Evolutionary conservation across 2,888 invertebrate genomes (phyloP).

Genomic region (Elegia similella): DNA sequence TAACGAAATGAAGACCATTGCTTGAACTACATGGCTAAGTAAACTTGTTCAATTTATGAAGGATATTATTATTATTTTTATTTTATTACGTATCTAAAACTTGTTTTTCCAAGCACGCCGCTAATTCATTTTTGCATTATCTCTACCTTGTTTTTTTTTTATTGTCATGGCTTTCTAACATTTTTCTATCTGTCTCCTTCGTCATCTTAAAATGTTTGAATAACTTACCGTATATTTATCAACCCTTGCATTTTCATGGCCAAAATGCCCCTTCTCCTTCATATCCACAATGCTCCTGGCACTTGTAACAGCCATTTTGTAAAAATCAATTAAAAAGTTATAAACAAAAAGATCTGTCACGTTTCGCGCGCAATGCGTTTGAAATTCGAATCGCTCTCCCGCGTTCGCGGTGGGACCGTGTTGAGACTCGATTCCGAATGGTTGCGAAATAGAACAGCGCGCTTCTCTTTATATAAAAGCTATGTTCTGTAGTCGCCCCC

Average conservation of each 20-base stretch:
- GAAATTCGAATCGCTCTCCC: conserved; percentile 56
- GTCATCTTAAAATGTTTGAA: background rate
- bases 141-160: too few species aligned
- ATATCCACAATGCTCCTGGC: conserved; percentile 65
- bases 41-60: too few species aligned
- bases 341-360: conserved; percentile 58
- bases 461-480: conserved; percentile 75
- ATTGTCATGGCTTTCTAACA: background rate
- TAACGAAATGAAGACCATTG: too few species aligned
- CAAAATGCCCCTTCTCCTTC: conserved; percentile 68
- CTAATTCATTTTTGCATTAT: too few species aligned
- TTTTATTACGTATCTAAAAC: too few species aligned
- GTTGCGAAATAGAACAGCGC: conserved; percentile 68
- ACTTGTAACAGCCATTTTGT: conserved; percentile 73
- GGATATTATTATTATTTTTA: too few species aligned
- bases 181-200: background rate
- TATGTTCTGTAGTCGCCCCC: conserved; percentile 55
- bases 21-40: too few species aligned
- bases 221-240: conserved; percentile 72
- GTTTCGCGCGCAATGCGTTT: conserved; percentile 54
- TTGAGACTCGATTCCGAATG: conserved; percentile 75
- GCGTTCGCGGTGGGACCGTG: conserved; percentile 64
- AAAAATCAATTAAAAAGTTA: conserved; percentile 31
- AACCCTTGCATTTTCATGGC: conserved; percentile 67
- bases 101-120: too few species aligned